Conservation (phyloP, 2,797 vertebrate genomes). For the Strix occidentalis region DNA sequence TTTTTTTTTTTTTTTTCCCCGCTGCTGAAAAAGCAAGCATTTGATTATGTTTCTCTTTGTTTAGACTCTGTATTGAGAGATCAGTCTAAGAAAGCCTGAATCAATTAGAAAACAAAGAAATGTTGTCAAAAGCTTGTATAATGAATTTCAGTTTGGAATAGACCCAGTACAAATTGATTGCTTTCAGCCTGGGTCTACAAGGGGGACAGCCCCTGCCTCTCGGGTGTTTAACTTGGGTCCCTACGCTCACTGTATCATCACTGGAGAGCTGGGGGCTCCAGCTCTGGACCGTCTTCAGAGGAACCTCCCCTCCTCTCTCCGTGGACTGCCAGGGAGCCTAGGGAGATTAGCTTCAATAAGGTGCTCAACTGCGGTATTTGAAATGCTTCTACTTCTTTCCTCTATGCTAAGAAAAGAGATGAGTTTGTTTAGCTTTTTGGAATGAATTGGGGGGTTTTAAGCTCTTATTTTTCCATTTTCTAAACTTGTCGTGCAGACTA, state of each 20-base stretch:
- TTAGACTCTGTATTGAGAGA: neutral
- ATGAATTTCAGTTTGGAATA: neutral
- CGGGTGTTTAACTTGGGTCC: neutral
- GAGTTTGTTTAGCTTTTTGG: neutral
- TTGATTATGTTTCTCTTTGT: conserved; percentile 24
- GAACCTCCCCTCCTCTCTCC: neutral
- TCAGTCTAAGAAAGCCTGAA: conserved; percentile 10
- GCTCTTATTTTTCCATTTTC: neutral
- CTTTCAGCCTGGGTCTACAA: neutral
- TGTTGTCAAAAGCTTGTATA: neutral
- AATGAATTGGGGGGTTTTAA: neutral
- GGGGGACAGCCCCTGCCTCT: neutral
- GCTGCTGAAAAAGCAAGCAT: neutral
- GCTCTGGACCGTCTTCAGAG: neutral
- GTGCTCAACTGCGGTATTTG: neutral
- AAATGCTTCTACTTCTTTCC: neutral
- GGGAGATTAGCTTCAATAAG: neutral
- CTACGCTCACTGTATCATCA: accelerated
- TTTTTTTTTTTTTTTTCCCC: neutral
- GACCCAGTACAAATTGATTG: neutral
- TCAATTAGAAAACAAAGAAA: conserved; percentile 38
- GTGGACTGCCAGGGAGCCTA: neutral
- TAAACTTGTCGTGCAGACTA: neutral
- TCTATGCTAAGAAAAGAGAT: neutral
- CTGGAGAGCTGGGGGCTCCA: neutral